Evolutionary conservation across 2,888 invertebrate genomes (phyloP).

Genomic region (Alcis repandata): DNA sequence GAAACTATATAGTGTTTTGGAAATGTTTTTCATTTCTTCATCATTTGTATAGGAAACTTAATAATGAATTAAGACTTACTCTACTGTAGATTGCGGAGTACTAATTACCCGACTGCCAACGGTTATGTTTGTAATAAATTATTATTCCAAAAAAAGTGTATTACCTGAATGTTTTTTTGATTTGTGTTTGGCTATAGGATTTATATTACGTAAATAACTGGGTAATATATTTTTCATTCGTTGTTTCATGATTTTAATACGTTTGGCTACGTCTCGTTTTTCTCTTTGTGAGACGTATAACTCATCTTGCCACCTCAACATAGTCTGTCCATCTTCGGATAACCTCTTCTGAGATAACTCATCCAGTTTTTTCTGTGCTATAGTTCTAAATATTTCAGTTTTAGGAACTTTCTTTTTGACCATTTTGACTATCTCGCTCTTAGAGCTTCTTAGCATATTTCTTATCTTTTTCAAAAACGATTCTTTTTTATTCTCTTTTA

Average conservation of each 20-base stretch:
- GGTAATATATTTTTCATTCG: slow-evolving; percentile 73
- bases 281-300: slow-evolving; percentile 55
- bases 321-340: slow-evolving; percentile 60
- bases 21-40: no score
- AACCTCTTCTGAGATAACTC: slow-evolving; percentile 57
- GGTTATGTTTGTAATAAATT: no score
- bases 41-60: no score
- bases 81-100: no score
- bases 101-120: no score
- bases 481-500: slow-evolving; percentile 48
- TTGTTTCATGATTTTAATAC: slow-evolving; percentile 45
- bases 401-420: slow-evolving; percentile 59
- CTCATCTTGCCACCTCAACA: slow-evolving; percentile 69
- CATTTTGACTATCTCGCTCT: slow-evolving; percentile 59
- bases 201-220: slow-evolving; percentile 67
- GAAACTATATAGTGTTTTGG: no score
- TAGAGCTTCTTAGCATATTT: slow-evolving; percentile 63
- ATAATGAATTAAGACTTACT: no score
- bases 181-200: slow-evolving; percentile 52
- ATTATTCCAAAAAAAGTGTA: background rate
- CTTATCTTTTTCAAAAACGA: slow-evolving; percentile 67
- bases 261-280: slow-evolving; percentile 54
- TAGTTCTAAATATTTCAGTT: slow-evolving; percentile 59
- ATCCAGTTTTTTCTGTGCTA: slow-evolving; percentile 59
- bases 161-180: slow-evolving; percentile 43